Evolutionary conservation across 53 echinoderm and acorn worm species (phyloP).

Genomic region (Henricia sp.): DNA sequence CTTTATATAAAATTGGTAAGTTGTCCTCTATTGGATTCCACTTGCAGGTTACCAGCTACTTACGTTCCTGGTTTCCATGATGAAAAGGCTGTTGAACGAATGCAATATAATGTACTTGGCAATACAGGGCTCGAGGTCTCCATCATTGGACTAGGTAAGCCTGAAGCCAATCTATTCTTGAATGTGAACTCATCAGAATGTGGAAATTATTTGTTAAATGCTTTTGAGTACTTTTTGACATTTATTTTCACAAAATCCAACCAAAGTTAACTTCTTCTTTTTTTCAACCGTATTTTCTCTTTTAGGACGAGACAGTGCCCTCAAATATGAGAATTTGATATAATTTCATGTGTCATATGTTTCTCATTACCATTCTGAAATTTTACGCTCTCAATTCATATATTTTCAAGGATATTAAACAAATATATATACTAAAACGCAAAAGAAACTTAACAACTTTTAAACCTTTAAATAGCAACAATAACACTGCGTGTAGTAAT

Average conservation of each 20-base stretch:
- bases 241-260: not conserved
- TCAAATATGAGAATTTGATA: too few relatives aligned
- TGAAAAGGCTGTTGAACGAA: constrained; percentile 59
- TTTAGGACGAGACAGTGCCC: too few relatives aligned
- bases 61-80: constrained; percentile 86
- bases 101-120: constrained; percentile 78
- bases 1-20: not conserved
- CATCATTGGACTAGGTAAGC: constrained; percentile 78
- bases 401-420: too few relatives aligned
- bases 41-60: constrained; percentile 54
- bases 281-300: too few relatives aligned
- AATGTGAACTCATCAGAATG: not conserved
- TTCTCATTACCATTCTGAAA: too few relatives aligned
- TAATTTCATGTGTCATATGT: too few relatives aligned
- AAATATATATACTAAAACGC: too few relatives aligned
- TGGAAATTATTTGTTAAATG: too few relatives aligned
- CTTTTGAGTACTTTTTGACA: not conserved
- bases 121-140: constrained; percentile 84
- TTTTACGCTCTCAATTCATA: too few relatives aligned
- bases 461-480: too few relatives aligned
- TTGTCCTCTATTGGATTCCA: not conserved
- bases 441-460: too few relatives aligned
- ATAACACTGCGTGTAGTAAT: too few relatives aligned
- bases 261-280: not conserved
- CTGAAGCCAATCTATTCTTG: not conserved